Evolutionary conservation across 2,797 vertebrate genomes (phyloP).

Genomic region (Sardinella longiceps): DNA sequence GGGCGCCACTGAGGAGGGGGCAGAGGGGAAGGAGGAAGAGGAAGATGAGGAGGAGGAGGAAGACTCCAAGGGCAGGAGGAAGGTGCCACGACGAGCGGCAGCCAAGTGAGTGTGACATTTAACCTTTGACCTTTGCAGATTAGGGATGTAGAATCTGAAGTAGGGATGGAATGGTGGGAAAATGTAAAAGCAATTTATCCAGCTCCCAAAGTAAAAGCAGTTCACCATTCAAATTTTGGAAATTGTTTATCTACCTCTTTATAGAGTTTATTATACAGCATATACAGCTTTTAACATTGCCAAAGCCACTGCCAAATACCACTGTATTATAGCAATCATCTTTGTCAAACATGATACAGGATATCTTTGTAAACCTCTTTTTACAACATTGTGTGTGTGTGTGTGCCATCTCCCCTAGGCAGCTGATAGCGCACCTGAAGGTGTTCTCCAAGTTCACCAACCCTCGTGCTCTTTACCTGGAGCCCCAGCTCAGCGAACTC

Average conservation of each 20-base stretch:
- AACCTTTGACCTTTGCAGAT: neutral
- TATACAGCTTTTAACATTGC: too few relatives aligned
- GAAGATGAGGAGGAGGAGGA: slow-evolving; percentile 65
- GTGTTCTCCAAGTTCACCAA: slow-evolving; percentile 95
- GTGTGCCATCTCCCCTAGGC: slow-evolving; percentile 67
- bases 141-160: too few relatives aligned
- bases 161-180: too few relatives aligned
- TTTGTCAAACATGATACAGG: too few relatives aligned
- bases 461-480: slow-evolving; percentile 89
- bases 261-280: too few relatives aligned
- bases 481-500: slow-evolving; percentile 83
- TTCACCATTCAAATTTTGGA: too few relatives aligned
- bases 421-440: slow-evolving; percentile 88
- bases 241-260: too few relatives aligned
- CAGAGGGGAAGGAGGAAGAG: slow-evolving; percentile 56
- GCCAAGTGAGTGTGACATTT: slow-evolving; percentile 67
- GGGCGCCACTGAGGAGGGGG: neutral
- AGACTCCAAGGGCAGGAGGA: slow-evolving; percentile 78
- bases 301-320: too few relatives aligned
- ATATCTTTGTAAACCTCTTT: too few relatives aligned
- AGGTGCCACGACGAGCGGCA: slow-evolving; percentile 64
- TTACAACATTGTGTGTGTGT: neutral
- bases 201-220: too few relatives aligned
- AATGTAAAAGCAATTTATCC: too few relatives aligned
- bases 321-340: too few relatives aligned